Percentiles rank a stretch among this genome's conserved stretches.
Evolutionary conservation across 1,140 invertebrate genomes (phyloP).

Genomic region (Araneus ventricosus): DNA sequence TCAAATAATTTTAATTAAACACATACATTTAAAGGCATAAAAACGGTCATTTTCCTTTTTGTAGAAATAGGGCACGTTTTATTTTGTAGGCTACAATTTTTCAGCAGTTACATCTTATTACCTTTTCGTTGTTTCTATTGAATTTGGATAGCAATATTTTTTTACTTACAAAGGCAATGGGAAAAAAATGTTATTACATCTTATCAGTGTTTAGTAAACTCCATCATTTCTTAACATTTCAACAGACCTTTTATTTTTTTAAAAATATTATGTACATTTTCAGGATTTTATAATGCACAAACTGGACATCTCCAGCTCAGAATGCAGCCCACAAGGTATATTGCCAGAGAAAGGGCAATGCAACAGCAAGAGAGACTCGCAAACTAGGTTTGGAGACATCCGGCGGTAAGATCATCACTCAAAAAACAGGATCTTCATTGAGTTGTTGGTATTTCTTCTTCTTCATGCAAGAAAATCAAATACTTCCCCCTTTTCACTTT

Average conservation of each 20-base stretch:
- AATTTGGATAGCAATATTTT: constrained; percentile 41
- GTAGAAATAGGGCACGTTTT: constrained; percentile 26
- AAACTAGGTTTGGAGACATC: neutral
- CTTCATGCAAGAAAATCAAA: constrained; percentile 16
- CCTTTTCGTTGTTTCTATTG: constrained; percentile 51
- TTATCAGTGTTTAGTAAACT: constrained; percentile 42
- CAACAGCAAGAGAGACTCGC: no score
- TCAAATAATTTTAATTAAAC: neutral
- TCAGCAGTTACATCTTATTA: neutral
- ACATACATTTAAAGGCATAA: neutral
- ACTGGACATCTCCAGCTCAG: constrained; percentile 2
- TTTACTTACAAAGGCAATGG: constrained; percentile 50
- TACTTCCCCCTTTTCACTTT: neutral
- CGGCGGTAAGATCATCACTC: no score
- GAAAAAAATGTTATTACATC: constrained; percentile 40
- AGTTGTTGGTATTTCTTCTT: neutral
- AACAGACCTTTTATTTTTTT: constrained; percentile 31
- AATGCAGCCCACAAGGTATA: no score
- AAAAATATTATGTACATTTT: constrained; percentile 44
- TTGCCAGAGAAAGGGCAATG: no score
- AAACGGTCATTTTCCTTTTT: neutral
- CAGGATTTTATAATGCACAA: constrained; percentile 15
- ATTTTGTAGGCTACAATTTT: constrained; percentile 19
- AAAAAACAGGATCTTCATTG: neutral
- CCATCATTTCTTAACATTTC: constrained; percentile 46